Evolutionary conservation across 2,797 vertebrate species (phyloP).

Genomic region (Enteromius mattozi): DNA sequence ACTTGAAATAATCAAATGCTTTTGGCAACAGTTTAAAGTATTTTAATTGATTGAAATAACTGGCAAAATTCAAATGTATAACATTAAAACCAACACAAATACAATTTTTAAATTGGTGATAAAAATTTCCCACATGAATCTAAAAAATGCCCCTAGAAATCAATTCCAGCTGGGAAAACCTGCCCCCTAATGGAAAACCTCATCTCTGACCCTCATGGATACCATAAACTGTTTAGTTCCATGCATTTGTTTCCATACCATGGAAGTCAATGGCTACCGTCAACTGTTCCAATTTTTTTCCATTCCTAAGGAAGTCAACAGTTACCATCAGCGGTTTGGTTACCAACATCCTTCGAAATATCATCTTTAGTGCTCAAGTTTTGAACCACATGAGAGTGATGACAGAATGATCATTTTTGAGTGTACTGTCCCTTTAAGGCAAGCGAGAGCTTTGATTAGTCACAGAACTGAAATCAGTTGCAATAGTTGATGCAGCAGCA

Average conservation of each 20-base stretch:
- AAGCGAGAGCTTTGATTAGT: constrained; percentile 17
- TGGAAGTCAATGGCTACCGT: background rate
- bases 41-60: too few species aligned
- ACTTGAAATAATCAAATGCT: too few species aligned
- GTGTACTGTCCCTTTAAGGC: background rate
- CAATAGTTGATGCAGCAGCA: constrained; percentile 7
- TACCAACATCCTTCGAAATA: background rate
- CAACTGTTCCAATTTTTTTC: background rate
- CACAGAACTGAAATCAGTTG: background rate
- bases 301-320: background rate
- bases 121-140: too few species aligned
- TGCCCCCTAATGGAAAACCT: too few species aligned
- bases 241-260: background rate
- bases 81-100: too few species aligned
- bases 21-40: too few species aligned
- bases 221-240: background rate
- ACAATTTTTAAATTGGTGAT: too few species aligned
- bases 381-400: background rate
- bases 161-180: too few species aligned
- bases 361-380: background rate
- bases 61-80: too few species aligned
- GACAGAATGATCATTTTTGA: background rate
- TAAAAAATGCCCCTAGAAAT: too few species aligned
- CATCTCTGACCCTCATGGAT: background rate
- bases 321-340: background rate